Evolutionary conservation across 2,797 vertebrate species (phyloP).

Genomic region (Hippoglossus hippoglossus): DNA sequence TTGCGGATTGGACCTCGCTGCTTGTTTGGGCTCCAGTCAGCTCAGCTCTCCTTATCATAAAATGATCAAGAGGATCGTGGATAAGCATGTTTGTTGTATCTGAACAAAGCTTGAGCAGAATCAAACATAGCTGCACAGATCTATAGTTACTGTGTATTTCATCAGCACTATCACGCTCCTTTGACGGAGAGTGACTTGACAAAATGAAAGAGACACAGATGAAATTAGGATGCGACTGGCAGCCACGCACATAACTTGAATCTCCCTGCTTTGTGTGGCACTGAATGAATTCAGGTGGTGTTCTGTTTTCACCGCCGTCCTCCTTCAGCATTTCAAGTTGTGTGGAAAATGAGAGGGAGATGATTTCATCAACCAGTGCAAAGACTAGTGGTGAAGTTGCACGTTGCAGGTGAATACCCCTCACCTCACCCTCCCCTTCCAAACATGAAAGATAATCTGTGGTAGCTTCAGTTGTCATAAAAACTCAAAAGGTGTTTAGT

Average conservation of each 20-base stretch:
- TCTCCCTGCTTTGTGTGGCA: neutral
- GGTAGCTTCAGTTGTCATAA: no score
- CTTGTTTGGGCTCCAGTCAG: slow-evolving; percentile 28
- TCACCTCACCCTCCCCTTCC: no score
- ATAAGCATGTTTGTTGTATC: slow-evolving; percentile 30
- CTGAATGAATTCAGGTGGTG: slow-evolving; percentile 5
- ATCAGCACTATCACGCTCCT: slow-evolving; percentile 32
- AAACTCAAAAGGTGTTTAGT: no score
- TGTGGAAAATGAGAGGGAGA: neutral
- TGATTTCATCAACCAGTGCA: no score
- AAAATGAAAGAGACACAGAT: neutral
- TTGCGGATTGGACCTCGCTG: slow-evolving; percentile 1
- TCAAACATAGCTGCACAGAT: slow-evolving; percentile 15
- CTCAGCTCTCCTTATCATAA: slow-evolving; percentile 23
- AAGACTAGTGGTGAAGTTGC: no score
- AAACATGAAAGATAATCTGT: no score
- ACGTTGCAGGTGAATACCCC: no score
- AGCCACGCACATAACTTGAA: slow-evolving; percentile 4
- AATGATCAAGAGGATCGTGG: slow-evolving; percentile 40
- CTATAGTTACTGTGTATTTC: slow-evolving; percentile 33
- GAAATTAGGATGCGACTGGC: slow-evolving; percentile 30
- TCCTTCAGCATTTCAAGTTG: slow-evolving; percentile 16
- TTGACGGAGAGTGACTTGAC: slow-evolving; percentile 23
- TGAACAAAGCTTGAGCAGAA: slow-evolving; percentile 15
- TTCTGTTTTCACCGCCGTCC: slow-evolving; percentile 17